Percentiles rank a stretch among this genome's conserved stretches.
phyloP scores from a whole-genome alignment of 2,113 vertebrate species.

The Cygnus buccinator region DNA sequence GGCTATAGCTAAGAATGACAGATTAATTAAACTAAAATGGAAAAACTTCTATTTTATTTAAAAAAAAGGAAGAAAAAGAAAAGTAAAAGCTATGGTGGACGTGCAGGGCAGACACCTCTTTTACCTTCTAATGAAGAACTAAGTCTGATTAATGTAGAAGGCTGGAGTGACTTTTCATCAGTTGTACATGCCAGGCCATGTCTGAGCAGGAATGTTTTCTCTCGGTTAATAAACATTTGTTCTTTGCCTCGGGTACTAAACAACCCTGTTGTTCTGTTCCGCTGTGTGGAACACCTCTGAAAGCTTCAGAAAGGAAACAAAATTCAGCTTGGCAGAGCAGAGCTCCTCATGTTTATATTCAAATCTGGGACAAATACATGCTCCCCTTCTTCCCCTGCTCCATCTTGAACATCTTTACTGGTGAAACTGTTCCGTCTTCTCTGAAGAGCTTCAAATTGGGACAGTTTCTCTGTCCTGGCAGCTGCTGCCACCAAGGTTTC shows the following conservation, averaged over 20 bases:
- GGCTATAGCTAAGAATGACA: background rate
- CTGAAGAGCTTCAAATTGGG: background rate
- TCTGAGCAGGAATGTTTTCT: constrained; percentile 46
- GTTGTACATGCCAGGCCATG: constrained; percentile 25
- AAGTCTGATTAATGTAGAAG: background rate
- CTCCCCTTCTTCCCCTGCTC: background rate
- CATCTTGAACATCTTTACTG: constrained; percentile 2
- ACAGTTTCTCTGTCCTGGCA: background rate
- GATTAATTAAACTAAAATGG: background rate
- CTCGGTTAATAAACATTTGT: constrained; percentile 45
- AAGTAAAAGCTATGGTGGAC: background rate
- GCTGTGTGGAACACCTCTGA: background rate
- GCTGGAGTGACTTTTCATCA: constrained; percentile 17
- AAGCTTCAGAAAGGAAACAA: constrained; percentile 13
- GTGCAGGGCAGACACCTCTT: background rate
- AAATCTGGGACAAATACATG: background rate
- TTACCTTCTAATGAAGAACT: background rate
- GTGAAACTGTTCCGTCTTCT: background rate
- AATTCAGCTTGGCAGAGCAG: background rate
- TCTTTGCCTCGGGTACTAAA: constrained; percentile 49
- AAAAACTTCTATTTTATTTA: background rate
- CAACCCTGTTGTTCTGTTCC: constrained; percentile 41
- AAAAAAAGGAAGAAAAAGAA: background rate
- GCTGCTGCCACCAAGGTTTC: fast-evolving
- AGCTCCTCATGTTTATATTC: background rate